phyloP scores from a whole-genome alignment of 2,797 vertebrate species.

The Fistularia commersonii region DNA sequence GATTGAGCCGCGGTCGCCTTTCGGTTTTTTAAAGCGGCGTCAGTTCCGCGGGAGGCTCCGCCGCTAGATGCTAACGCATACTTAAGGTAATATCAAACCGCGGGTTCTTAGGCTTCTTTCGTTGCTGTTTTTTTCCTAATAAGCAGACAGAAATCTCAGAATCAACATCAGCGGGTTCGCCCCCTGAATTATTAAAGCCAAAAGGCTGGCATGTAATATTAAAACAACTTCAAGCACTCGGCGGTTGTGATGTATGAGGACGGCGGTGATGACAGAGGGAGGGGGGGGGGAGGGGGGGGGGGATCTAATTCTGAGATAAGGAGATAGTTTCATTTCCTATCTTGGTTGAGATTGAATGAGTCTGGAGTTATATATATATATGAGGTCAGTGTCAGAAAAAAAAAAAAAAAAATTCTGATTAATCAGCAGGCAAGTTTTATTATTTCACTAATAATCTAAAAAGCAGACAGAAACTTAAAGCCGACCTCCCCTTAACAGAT shows the following conservation, averaged over 20 bases:
- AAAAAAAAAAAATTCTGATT: no score
- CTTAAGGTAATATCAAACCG: no score
- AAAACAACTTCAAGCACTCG: conserved; percentile 69
- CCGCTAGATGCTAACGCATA: no score
- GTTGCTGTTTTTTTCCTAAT: conserved; percentile 49
- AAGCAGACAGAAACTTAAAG: neutral
- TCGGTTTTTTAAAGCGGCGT: no score
- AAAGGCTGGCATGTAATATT: conserved; percentile 78
- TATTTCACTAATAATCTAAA: conserved; percentile 17
- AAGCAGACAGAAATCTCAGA: conserved; percentile 60
- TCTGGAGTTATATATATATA: conserved; percentile 18
- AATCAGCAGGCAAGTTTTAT: conserved; percentile 24
- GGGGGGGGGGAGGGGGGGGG: no score
- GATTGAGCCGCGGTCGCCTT: no score
- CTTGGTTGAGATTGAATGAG: conserved; percentile 25
- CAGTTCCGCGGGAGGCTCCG: no score
- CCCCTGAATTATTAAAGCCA: conserved; percentile 76
- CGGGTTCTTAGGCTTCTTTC: conserved; percentile 38
- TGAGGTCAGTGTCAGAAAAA: conserved; percentile 31
- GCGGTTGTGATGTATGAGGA: conserved; percentile 43
- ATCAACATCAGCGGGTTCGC: conserved; percentile 69
- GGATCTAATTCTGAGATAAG: conserved; percentile 49
- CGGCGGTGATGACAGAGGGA: conserved; percentile 21
- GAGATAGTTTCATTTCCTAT: conserved; percentile 58
- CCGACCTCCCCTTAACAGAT: neutral